Percentiles rank a stretch among this genome's conserved stretches.
These are phyloP conservation scores for Protula sp. DNA, from an alignment of 2,888 invertebrate genomes.

Conservation along the genomic window DNA sequence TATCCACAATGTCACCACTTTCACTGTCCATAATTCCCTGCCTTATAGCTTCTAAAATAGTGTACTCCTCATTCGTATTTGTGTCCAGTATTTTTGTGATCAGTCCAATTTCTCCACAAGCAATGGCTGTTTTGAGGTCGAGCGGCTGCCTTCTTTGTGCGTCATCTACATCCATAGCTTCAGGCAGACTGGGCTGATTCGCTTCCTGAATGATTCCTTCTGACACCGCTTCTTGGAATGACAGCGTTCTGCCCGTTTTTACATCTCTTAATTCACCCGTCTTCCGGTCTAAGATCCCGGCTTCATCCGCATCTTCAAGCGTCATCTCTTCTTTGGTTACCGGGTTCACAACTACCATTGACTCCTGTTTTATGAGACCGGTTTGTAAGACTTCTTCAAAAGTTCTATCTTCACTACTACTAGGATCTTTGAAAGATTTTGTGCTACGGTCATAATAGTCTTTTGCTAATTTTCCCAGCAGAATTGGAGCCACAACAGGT, in stretches of 20 bases:
- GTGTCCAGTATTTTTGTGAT: slow-evolving; percentile 61
- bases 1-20: slow-evolving; percentile 2
- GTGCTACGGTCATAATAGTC: no score
- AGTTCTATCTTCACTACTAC: no score
- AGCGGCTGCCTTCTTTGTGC: no score
- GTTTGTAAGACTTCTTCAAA: no score
- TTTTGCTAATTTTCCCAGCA: slow-evolving; percentile 2
- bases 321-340: slow-evolving; percentile 65
- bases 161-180: no score
- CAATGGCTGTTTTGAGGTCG: neutral
- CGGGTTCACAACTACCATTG: slow-evolving; percentile 59
- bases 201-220: no score
- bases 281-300: slow-evolving; percentile 55
- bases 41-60: slow-evolving; percentile 62
- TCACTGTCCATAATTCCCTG: slow-evolving; percentile 13
- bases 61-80: slow-evolving; percentile 47
- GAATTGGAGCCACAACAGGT: slow-evolving; percentile 1
- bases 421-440: no score
- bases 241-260: slow-evolving; percentile 67
- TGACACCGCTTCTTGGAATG: slow-evolving; percentile 66
- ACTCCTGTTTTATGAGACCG: no score
- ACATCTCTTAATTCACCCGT: slow-evolving; percentile 67
- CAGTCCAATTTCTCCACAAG: slow-evolving; percentile 57
- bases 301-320: slow-evolving; percentile 78
- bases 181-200: no score